Base-by-base conservation (phyloP, 2,113 vertebrate genomes). In the Prolemur simus region DNA sequence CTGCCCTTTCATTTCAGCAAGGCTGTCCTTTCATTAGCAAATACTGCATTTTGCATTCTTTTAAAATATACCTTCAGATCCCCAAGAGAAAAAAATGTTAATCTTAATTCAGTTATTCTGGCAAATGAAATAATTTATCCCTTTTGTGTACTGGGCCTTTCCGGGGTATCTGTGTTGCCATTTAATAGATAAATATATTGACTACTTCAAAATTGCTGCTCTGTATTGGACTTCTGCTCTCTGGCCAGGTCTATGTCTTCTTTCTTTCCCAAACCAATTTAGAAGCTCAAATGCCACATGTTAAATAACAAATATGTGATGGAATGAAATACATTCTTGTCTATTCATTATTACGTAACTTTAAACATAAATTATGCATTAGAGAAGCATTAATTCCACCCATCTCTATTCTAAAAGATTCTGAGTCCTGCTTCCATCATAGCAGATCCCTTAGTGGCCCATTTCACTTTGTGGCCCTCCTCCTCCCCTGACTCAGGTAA, bases 311-410 rank as follows among this genome's bases (percentile, higher is more conserved):
- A 87, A 93, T 27, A 58, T 64, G 42, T 63, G 11, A 76, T 39
- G 15, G 29, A 77, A 74, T 68, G 3, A 93, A 93, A 69, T 76
- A 20, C 32, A 39, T 78, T 86, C 12, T 81, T 69, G 37, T 95
- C 52, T 90, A 14, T 93, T 74, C 74, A 90, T n/a, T 73, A 73
- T 13, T 9, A 23, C 15, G 23, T 23, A 42, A 82, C 82, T 87
- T 92, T 39, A 95, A 54, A 56, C 52, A 87, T 69, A 87, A 87
- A 54, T 39, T 63, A 12, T 85, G 20, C 63, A 52, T 94, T 91
- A 88, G 45, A 63, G 63, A 54, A 18, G 8, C 20, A 49, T 39
- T 63, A 66, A 88, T 89, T 92, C 8, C 18, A 89, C 14, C 32
- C 4, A 87, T 69, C n/a, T 88, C 10, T 49, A 5, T 88, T 83